These are phyloP conservation scores for Calameuta idolon DNA, from an alignment of 2,888 invertebrate species.

Conservation along the genomic window DNA sequence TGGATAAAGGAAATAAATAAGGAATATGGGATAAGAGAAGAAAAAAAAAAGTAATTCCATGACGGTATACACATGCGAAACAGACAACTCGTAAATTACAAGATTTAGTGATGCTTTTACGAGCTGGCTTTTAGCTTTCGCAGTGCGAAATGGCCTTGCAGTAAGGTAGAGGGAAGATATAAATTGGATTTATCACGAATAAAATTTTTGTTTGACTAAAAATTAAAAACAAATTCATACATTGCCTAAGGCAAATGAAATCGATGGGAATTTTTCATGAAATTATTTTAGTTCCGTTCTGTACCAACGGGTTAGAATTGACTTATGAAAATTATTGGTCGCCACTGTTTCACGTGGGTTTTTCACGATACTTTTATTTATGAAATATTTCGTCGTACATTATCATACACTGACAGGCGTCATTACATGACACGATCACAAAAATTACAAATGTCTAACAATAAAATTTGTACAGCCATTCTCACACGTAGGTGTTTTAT, in stretches of 20 bases:
- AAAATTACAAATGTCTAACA: conserved; percentile 28
- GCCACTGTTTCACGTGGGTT: not conserved
- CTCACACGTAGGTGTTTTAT: conserved; percentile 11
- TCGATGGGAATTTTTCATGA: not conserved
- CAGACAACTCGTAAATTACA: not conserved
- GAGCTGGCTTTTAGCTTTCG: not conserved
- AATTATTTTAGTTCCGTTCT: not conserved
- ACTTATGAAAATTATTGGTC: not conserved
- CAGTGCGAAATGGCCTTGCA: not conserved
- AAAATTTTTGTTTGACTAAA: not conserved
- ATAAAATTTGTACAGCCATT: conserved; percentile 28
- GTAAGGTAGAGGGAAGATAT: not conserved
- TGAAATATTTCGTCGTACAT: not conserved
- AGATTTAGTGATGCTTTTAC: not conserved
- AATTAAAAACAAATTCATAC: not conserved
- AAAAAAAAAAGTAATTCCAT: not conserved
- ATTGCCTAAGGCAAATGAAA: not conserved
- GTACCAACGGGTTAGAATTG: not conserved
- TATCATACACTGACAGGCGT: not conserved
- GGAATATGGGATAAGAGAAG: not conserved
- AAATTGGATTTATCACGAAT: not conserved
- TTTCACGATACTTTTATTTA: not conserved
- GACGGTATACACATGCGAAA: not conserved
- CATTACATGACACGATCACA: conserved; percentile 13
- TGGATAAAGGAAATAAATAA: not conserved